Conservation (phyloP, 1,140 invertebrate species). For the Wiebesia pumilae region DNA sequence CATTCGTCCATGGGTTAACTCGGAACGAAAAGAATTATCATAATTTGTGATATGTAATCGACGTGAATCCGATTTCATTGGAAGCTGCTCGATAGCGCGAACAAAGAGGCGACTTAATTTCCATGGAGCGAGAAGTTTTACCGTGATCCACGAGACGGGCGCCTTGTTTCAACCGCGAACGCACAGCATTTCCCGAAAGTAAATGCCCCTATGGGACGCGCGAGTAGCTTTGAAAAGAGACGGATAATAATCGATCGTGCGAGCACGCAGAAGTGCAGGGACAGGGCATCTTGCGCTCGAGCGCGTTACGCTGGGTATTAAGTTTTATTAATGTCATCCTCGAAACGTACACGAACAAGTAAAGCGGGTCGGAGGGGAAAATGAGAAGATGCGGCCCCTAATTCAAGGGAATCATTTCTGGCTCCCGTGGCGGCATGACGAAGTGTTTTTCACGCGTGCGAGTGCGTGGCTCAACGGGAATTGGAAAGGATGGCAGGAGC, state of each 20-base stretch:
- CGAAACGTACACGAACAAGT: not conserved
- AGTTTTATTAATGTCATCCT: constrained; percentile 47
- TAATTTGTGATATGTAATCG: too few relatives aligned
- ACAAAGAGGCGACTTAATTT: too few relatives aligned
- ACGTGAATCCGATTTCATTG: too few relatives aligned
- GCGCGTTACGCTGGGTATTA: not conserved
- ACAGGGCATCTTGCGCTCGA: not conserved
- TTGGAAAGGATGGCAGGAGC: not conserved
- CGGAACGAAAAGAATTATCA: too few relatives aligned
- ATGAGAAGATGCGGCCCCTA: not conserved
- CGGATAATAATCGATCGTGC: not conserved
- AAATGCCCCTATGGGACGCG: not conserved
- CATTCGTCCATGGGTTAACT: too few relatives aligned
- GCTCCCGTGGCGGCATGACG: constrained; percentile 22
- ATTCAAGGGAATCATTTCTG: constrained; percentile 37
- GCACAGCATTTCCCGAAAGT: too few relatives aligned
- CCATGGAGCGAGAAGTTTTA: too few relatives aligned
- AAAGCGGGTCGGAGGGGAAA: too few relatives aligned
- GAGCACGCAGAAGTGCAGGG: not conserved
- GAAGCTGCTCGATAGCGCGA: too few relatives aligned
- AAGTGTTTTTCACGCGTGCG: constrained; percentile 39
- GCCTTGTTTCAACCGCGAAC: too few relatives aligned
- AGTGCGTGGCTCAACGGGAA: not conserved
- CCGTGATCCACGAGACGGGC: too few relatives aligned
- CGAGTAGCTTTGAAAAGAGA: not conserved